Percentiles rank a stretch among this genome's conserved stretches.
phyloP scores from a whole-genome alignment of 2,797 vertebrate species.

The Bradypodion ventrale region DNA sequence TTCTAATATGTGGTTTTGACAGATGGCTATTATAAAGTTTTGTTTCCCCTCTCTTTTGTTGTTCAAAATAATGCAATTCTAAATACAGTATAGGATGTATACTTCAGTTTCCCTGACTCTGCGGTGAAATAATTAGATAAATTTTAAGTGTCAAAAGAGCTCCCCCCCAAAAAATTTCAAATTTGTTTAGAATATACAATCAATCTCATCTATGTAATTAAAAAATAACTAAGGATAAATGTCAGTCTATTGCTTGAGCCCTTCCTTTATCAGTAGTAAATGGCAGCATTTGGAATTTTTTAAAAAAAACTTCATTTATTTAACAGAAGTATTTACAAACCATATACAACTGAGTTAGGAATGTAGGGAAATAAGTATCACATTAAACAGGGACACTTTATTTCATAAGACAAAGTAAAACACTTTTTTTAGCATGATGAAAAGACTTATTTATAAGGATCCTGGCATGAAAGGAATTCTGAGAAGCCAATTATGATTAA shows the following conservation, averaged over 20 bases:
- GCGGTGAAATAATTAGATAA: not conserved
- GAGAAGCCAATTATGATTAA: conserved; percentile 1
- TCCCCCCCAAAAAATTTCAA: not conserved
- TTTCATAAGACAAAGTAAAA: conserved; percentile 4
- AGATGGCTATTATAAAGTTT: no score
- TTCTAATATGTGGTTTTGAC: no score
- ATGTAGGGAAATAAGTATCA: not conserved
- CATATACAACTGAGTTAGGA: not conserved
- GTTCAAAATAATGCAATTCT: no score
- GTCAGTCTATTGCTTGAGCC: not conserved
- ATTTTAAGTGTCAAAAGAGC: not conserved
- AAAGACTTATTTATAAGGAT: not conserved
- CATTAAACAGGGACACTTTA: not conserved
- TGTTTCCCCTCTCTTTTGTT: no score
- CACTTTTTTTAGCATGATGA: not conserved
- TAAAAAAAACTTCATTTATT: conserved; percentile 4
- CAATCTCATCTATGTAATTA: conserved; percentile 3
- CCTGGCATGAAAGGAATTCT: not conserved
- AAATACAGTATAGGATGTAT: not conserved
- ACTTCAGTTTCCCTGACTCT: conserved; percentile 3
- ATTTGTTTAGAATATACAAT: conserved; percentile 2
- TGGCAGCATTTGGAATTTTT: not conserved
- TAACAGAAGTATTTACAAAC: conserved; percentile 3
- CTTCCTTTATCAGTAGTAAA: not conserved
- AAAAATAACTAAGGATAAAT: not conserved